Evolutionary conservation across 2,113 vertebrate species (phyloP).

Genomic region (Octodon degus): DNA sequence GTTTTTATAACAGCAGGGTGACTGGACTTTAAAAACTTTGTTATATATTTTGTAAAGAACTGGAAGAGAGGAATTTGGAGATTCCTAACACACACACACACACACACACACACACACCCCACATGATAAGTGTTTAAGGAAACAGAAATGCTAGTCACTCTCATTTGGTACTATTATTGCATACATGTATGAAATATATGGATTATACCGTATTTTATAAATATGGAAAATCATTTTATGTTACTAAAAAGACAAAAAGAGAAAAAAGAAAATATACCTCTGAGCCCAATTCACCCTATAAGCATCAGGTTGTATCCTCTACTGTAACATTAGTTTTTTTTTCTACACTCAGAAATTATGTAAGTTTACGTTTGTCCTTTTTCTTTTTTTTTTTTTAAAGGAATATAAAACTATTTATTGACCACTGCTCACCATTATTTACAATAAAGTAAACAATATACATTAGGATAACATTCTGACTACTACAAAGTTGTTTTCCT

Average conservation of each 20-base stretch:
- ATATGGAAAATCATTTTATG: neutral
- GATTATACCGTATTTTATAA: neutral
- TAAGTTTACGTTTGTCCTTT: slow-evolving; percentile 30
- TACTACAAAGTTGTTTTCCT: no score
- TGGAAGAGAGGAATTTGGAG: neutral
- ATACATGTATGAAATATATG: neutral
- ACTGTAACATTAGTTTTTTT: slow-evolving; percentile 31
- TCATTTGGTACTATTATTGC: neutral
- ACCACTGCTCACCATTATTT: no score
- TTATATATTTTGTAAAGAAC: slow-evolving; percentile 1
- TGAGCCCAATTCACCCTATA: neutral
- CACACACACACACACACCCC: no score
- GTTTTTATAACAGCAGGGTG: neutral
- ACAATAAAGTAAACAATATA: no score
- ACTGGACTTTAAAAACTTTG: neutral
- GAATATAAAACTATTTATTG: no score
- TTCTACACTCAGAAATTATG: slow-evolving; percentile 38
- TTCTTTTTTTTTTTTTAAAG: neutral
- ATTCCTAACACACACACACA: neutral
- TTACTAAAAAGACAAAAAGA: slow-evolving; percentile 16
- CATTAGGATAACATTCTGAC: no score
- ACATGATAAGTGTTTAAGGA: no score
- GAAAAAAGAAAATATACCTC: slow-evolving; percentile 36
- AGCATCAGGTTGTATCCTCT: neutral
- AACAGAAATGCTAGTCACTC: neutral